Evolutionary conservation across 2,797 vertebrate genomes (phyloP).

Genomic region (Iguana delicatissima): DNA sequence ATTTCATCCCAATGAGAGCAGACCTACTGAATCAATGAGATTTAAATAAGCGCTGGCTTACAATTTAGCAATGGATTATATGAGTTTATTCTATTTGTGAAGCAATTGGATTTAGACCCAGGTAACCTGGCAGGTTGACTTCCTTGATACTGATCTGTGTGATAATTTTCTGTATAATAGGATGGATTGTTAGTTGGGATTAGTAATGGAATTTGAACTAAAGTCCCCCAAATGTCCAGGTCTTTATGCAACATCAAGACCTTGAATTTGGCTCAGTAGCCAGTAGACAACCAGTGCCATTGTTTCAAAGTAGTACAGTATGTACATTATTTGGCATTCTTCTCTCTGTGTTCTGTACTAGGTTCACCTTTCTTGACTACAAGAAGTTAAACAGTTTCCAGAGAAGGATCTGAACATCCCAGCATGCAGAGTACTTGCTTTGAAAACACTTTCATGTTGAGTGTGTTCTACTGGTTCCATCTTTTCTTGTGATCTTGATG

Average conservation of each 20-base stretch:
- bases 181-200: too few relatives aligned
- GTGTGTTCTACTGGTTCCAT: neutral
- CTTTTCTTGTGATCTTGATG: neutral
- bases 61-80: too few relatives aligned
- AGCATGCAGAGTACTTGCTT: neutral
- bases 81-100: too few relatives aligned
- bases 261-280: neutral
- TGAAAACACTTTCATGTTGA: neutral
- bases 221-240: too few relatives aligned
- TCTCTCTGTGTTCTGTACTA: neutral
- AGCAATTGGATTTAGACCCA: too few relatives aligned
- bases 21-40: too few relatives aligned
- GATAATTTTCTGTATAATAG: too few relatives aligned
- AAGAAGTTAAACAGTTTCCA: neutral
- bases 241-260: neutral
- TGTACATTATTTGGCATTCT: neutral
- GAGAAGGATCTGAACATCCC: neutral
- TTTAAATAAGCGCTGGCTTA: too few relatives aligned
- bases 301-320: neutral
- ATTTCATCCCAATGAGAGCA: too few relatives aligned
- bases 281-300: neutral
- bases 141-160: too few relatives aligned
- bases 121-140: too few relatives aligned
- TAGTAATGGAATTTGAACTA: too few relatives aligned
- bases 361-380: neutral